phyloP scores from a whole-genome alignment of 2,888 invertebrate species.

The Venusia cambrica region DNA sequence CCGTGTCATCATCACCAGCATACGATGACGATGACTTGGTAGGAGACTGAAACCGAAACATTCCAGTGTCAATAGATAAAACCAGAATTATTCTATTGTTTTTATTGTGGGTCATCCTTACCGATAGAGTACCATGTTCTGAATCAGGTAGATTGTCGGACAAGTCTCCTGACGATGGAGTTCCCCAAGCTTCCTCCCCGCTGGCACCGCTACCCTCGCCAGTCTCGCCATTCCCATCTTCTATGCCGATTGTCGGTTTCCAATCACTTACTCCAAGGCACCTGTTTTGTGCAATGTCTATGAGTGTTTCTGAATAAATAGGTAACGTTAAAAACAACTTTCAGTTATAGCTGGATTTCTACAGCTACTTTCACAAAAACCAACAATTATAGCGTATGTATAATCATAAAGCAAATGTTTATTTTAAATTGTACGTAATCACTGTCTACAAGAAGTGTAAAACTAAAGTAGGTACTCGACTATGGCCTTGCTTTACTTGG shows the following conservation, averaged over 20 bases:
- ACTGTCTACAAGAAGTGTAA: too few species aligned
- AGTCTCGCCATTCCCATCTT: slow-evolving; percentile 82
- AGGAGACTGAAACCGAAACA: slow-evolving; percentile 82
- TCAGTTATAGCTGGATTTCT: background rate
- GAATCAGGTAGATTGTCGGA: slow-evolving; percentile 87
- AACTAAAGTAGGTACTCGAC: too few species aligned
- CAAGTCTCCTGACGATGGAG: slow-evolving; percentile 92
- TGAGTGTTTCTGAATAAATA: background rate
- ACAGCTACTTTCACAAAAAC: too few species aligned
- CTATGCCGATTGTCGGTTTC: slow-evolving; percentile 75
- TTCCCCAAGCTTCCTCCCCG: slow-evolving; percentile 94
- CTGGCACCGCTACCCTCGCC: slow-evolving; percentile 92
- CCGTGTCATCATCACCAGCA: slow-evolving; percentile 88
- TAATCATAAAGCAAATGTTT: too few species aligned
- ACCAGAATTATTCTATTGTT: too few species aligned
- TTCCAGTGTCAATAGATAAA: too few species aligned
- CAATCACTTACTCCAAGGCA: slow-evolving; percentile 81
- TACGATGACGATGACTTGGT: slow-evolving; percentile 85
- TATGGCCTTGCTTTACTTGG: too few species aligned
- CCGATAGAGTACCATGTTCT: slow-evolving; percentile 84
- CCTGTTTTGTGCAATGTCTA: slow-evolving; percentile 33
- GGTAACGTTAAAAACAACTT: background rate
- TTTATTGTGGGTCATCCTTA: slow-evolving; percentile 50
- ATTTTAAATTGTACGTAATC: too few species aligned
- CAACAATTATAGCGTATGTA: too few species aligned